Base-by-base conservation (phyloP, 2,113 vertebrate species). In the Pterocles burchelli region DNA sequence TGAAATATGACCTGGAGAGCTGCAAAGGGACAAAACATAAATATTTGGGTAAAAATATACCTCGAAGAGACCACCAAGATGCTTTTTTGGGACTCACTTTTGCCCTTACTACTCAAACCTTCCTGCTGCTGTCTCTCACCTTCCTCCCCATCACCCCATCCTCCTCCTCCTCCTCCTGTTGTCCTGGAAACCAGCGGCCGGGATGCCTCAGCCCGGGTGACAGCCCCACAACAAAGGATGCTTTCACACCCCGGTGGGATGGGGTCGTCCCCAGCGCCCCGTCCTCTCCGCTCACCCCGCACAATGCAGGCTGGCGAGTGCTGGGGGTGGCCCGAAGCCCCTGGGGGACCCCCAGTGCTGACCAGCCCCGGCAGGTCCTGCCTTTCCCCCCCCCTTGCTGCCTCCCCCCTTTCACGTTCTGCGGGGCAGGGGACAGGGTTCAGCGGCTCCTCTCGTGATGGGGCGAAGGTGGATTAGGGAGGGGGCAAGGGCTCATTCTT, bases 151-250 rank as follows among this genome's bases (percentile, higher is more conserved):
- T 33, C 74, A 43, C 11, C 66, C 46, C 71, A 36, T 11, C 58
- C 52, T 81, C 82, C 86, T 92, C 59, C 84, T 93, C 61, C 55
- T 95, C 80, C 48, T 89, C n/a, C 16, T 1, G 88, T 97, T 14
- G 78, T 63, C 96, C 62, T 85, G 96, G 96, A 77, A 85, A 97
- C 97, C 88, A 43, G 93, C 82, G 97, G 95, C 94, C 97, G 45
- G 86, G 88, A 84, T 68, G 74, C 67, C 85, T 76, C 12, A 28
- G 88, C 61, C 84, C 20, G 95, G 87, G 81, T 96, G 96, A 93
- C 95, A 91, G 88, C 94, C 83, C 93, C 2, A 0, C 74, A 45
- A 97, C 97, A 97, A 97, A 97, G 75, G 80, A 67, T 13, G 65
- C 93, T 97, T 95, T 97, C 94, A 96, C 7, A 19, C 8, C 15